These are phyloP conservation scores for Hippocampus comes DNA, from an alignment of 2,113 vertebrate species.

Conservation along the genomic window DNA sequence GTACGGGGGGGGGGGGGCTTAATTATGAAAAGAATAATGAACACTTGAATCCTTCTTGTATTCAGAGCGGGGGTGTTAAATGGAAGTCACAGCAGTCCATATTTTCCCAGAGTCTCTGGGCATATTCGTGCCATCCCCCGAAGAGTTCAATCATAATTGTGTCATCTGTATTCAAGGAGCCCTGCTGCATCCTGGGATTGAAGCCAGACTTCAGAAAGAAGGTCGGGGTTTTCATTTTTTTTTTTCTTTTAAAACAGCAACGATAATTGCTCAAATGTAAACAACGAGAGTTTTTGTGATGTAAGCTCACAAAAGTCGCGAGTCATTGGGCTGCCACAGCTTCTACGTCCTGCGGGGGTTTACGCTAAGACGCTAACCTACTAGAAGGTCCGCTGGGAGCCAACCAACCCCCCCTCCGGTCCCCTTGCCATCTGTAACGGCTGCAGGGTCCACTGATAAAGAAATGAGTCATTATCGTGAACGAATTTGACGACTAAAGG, in stretches of 20 bases:
- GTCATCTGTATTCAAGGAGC: slow-evolving; percentile 58
- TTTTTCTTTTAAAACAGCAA: background rate
- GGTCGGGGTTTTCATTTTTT: background rate
- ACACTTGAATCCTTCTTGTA: slow-evolving; percentile 41
- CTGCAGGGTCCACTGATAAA: slow-evolving; percentile 49
- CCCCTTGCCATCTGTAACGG: slow-evolving; percentile 38
- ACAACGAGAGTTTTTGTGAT: background rate
- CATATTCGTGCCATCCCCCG: slow-evolving; percentile 54
- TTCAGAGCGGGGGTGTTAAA: slow-evolving; percentile 15
- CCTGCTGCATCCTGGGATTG: slow-evolving; percentile 31
- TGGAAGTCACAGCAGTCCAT: slow-evolving; percentile 27
- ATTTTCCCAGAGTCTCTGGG: slow-evolving; percentile 50
- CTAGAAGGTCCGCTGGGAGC: slow-evolving; percentile 36
- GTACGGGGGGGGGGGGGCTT: background rate
- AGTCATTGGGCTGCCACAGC: background rate
- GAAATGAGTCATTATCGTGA: slow-evolving; percentile 58
- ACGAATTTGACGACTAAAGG: slow-evolving; percentile 63
- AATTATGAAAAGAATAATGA: slow-evolving; percentile 39
- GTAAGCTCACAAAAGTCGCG: background rate
- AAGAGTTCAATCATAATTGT: slow-evolving; percentile 53
- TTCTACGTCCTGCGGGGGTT: background rate
- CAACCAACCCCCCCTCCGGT: slow-evolving; percentile 2
- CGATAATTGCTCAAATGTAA: background rate
- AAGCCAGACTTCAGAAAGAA: slow-evolving; percentile 15
- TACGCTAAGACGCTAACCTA: slow-evolving; percentile 15